phyloP scores from a whole-genome alignment of 2,888 invertebrate genomes.

The Apeira syringaria region DNA sequence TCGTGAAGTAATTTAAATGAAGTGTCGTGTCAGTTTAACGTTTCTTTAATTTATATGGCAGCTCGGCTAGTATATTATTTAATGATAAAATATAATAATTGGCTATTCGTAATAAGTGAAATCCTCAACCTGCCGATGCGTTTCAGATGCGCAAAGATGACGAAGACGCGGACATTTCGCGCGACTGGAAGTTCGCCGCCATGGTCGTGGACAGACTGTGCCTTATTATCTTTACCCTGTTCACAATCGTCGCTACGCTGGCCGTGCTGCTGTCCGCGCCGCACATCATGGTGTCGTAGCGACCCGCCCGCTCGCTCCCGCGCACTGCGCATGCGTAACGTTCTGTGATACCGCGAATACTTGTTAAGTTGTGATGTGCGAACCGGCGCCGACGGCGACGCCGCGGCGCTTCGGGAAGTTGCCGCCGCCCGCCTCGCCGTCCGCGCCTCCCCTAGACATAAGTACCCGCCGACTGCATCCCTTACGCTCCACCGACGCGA shows the following conservation, averaged over 20 bases:
- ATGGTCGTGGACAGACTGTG: constrained; percentile 99
- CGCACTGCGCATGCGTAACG: constrained; percentile 78
- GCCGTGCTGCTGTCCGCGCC: constrained; percentile 98
- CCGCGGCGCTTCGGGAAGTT: constrained; percentile 63
- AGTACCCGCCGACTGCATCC: constrained; percentile 65
- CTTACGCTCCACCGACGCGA: constrained; percentile 64
- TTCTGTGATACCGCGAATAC: constrained; percentile 88
- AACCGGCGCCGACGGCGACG: constrained; percentile 72
- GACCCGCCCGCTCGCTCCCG: constrained; percentile 81
- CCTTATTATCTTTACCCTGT: constrained; percentile 99
- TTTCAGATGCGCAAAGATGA: constrained; percentile 96
- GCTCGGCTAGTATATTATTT: no score
- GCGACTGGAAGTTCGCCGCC: constrained; percentile 99
- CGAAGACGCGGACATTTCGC: constrained; percentile 95
- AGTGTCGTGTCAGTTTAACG: background rate
- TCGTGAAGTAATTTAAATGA: no score
- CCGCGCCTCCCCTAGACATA: constrained; percentile 77
- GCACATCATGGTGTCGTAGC: constrained; percentile 96
- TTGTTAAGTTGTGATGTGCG: constrained; percentile 86
- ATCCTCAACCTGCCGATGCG: no score
- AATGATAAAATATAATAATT: no score
- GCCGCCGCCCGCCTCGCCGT: constrained; percentile 72
- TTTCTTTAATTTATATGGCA: no score
- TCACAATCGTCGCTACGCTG: constrained; percentile 98
- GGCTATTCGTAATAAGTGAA: no score